Evolutionary conservation across 2,113 vertebrate species (phyloP).

Genomic region (Vulpes ferrilata): DNA sequence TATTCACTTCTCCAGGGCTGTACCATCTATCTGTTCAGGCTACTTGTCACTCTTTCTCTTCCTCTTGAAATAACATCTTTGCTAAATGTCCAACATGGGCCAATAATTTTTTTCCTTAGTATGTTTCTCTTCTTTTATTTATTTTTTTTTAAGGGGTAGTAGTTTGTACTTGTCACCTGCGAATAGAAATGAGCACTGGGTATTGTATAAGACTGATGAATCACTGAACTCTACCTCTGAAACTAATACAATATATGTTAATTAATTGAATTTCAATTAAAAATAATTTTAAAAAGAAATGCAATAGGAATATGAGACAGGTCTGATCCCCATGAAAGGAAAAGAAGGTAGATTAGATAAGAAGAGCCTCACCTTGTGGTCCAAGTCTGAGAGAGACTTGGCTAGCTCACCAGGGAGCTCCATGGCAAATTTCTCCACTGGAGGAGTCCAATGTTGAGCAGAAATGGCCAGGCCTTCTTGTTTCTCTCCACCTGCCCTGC

Average conservation of each 20-base stretch:
- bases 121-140: neutral
- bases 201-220: too few species aligned
- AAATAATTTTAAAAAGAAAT: neutral
- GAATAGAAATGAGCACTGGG: too few species aligned
- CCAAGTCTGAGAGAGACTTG: neutral
- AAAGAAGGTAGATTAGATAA: neutral
- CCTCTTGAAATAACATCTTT: neutral
- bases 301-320: neutral
- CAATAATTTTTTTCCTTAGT: neutral
- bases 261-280: too few species aligned
- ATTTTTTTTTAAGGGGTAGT: neutral
- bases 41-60: neutral
- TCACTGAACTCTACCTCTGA: too few species aligned
- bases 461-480: neutral
- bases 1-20: neutral
- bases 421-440: neutral
- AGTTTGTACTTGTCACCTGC: neutral
- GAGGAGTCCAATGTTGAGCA: neutral
- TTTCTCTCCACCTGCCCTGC: too few species aligned
- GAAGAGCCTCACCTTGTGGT: neutral
- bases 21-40: neutral
- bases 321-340: neutral
- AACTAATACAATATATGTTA: too few species aligned
- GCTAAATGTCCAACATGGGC: neutral
- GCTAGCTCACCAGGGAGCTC: neutral